phyloP scores from a whole-genome alignment of 2,797 vertebrate species.

The Neosilurus mollespiculum region DNA sequence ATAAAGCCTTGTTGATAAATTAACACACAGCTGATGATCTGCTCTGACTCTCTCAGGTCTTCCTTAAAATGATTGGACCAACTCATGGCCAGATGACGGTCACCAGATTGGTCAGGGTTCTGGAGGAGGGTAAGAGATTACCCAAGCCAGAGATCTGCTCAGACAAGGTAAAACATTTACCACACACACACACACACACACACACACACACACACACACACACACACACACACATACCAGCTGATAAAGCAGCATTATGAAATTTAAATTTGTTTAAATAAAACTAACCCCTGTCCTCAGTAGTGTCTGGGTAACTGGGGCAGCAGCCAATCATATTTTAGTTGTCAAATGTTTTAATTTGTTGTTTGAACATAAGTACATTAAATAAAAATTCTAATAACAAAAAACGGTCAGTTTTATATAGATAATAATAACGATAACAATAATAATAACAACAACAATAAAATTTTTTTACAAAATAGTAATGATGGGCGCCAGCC shows the following conservation, averaged over 20 bases:
- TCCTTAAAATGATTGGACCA: slow-evolving; percentile 85
- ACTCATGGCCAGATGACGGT: slow-evolving; percentile 95
- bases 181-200: background rate
- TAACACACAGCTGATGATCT: slow-evolving; percentile 6
- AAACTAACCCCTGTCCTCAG: background rate
- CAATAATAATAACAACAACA: no score
- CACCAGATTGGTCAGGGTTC: slow-evolving; percentile 79
- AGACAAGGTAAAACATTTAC: slow-evolving; percentile 61
- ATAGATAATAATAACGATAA: no score
- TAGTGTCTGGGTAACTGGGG: background rate
- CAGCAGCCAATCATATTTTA: background rate
- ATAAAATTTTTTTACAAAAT: no score
- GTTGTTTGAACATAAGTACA: background rate
- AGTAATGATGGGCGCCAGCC: no score
- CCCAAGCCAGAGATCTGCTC: slow-evolving; percentile 82
- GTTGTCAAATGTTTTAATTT: background rate
- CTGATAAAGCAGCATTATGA: background rate
- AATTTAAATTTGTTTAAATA: background rate
- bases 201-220: no score
- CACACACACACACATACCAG: background rate
- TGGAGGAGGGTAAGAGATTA: slow-evolving; percentile 85
- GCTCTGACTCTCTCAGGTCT: slow-evolving; percentile 73
- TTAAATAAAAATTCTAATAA: no score
- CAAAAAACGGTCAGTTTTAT: no score
- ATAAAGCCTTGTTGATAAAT: background rate